phyloP scores from a whole-genome alignment of 1,140 invertebrate genomes.

The Monomorium pharaonis region DNA sequence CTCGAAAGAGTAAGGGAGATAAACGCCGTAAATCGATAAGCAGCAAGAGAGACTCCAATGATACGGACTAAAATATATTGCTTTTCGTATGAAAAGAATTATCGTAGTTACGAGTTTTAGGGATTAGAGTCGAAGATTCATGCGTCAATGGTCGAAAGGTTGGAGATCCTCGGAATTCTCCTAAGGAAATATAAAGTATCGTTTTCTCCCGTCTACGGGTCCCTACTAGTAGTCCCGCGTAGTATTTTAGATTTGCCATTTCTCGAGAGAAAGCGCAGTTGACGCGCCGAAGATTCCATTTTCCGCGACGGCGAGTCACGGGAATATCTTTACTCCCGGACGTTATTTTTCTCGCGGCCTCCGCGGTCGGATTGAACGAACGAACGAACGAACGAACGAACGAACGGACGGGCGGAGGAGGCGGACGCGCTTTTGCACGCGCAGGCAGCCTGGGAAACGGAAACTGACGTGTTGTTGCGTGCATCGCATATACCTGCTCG shows the following conservation, averaged over 20 bases:
- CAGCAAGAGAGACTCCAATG: background rate
- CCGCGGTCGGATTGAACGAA: slow-evolving; percentile 35
- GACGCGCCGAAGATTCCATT: slow-evolving; percentile 72
- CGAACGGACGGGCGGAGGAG: no score
- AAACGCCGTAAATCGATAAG: background rate
- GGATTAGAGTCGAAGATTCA: background rate
- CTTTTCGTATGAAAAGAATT: background rate
- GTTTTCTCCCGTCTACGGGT: slow-evolving; percentile 7
- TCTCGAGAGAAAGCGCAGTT: slow-evolving; percentile 43
- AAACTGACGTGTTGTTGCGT: slow-evolving; percentile 62
- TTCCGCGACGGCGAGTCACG: slow-evolving; percentile 63
- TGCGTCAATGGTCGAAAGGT: background rate
- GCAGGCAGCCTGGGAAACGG: slow-evolving; percentile 35
- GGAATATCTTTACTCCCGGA: slow-evolving; percentile 56
- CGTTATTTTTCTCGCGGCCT: slow-evolving; percentile 51
- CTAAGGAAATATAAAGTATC: background rate
- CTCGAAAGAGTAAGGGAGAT: background rate
- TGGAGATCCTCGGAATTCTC: background rate
- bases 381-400: no score
- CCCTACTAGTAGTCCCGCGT: background rate
- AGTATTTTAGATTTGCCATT: slow-evolving; percentile 47
- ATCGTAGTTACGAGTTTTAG: background rate
- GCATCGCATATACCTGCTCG: slow-evolving; percentile 48
- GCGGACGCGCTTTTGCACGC: slow-evolving; percentile 14
- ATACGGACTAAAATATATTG: background rate